Base-by-base conservation (phyloP, 2,888 invertebrate species). In the Eupithecia subumbrata region DNA sequence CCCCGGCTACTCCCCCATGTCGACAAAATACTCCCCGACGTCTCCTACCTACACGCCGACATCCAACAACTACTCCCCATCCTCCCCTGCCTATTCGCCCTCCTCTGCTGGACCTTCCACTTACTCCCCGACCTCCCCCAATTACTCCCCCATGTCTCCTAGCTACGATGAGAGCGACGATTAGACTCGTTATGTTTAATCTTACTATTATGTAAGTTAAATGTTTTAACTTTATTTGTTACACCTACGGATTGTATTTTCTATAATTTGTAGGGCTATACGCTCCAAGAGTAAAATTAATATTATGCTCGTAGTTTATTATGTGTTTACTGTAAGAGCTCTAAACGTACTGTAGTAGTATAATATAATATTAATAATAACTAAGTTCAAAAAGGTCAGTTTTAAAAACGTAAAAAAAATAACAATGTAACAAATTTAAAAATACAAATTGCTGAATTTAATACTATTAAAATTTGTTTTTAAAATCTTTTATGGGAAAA, bases 41-140 rank as follows among this genome's bases (percentile, higher is more conserved):
- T 97, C 97, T 72, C 97, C 97, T 0, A 96, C 96, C 45, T 98
- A 97, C 88, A 97, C 97, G 0, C 98, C 97, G 0, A 97, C 97
- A 1, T 97, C 97, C 14, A 97, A 97, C 0, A 97, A 96, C 82
- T 97, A 97, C 82, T 97, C 97, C 0, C 97, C 98, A 0, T 96
- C 97, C 0, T 96, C 96, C 69, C 98, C 98, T 0, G 96, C 96
- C 70, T 97, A 97, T 83, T 97, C 97, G n/a, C 97, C 97, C n/a
- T 79, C 81, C 22, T 95, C 97, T 66, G 89, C 86, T 30, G 98
- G 77, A 95, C 97, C 94, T 30, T 91, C 90, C 16, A 89, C 90
- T 37, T 95, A 91, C 77, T 94, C 94, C 5, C 93, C 94, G 0
- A 93, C 93, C 52, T 94, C 94, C 40, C 92, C 92, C 0, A 89